Conservation (phyloP, 2,888 invertebrate genomes). For the Suillia variegata region DNA sequence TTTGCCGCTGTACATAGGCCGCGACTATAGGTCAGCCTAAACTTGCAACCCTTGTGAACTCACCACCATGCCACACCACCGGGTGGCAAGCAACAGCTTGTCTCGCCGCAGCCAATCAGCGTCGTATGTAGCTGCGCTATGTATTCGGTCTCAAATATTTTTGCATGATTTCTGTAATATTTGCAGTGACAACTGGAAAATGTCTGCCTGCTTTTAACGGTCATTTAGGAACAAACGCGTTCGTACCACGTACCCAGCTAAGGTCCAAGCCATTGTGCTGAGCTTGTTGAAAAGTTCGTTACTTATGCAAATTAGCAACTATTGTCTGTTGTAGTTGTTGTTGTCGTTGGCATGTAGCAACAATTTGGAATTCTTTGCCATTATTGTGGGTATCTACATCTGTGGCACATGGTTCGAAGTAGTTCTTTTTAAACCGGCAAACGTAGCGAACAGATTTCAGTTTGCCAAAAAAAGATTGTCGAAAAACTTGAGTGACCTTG, state of each 20-base stretch:
- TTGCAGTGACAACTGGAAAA: too few species aligned
- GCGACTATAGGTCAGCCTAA: conserved; percentile 33
- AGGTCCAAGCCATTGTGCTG: neutral
- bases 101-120: conserved; percentile 46
- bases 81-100: too few species aligned
- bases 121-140: neutral
- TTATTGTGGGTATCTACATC: too few species aligned
- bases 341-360: neutral
- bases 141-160: too few species aligned
- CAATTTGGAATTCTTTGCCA: neutral
- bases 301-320: conserved; percentile 26
- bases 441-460: too few species aligned
- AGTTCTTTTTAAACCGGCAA: neutral
- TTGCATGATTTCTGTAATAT: too few species aligned
- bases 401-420: too few species aligned
- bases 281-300: conserved; percentile 24
- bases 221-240: too few species aligned
- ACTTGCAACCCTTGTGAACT: conserved; percentile 1
- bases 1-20: conserved; percentile 20
- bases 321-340: neutral
- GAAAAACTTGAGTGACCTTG: too few species aligned
- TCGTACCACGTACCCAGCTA: neutral
- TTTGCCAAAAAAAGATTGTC: too few species aligned
- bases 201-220: conserved; percentile 34
- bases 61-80: neutral